Evolutionary conservation across 2,113 vertebrate genomes (phyloP).

Genomic region (Nanorana parkeri): DNA sequence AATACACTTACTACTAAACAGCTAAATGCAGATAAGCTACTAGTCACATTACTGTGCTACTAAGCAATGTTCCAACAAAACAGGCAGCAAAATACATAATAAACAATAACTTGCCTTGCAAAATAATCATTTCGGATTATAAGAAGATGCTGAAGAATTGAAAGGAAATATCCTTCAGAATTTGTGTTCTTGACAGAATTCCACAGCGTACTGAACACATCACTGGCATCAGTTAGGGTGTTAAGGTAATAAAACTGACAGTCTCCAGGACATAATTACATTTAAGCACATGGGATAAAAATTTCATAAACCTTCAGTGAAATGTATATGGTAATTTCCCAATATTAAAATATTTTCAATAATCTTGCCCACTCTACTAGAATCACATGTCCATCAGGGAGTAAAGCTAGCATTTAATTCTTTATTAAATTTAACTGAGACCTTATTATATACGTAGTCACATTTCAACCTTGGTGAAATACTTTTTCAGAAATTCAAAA

Average conservation of each 20-base stretch:
- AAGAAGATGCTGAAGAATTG: slow-evolving; percentile 95
- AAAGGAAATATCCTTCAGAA: slow-evolving; percentile 89
- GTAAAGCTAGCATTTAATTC: background rate
- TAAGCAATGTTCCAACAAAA: too few relatives aligned
- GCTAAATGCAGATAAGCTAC: too few relatives aligned
- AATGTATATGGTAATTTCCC: slow-evolving; percentile 10
- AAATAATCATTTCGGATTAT: slow-evolving; percentile 92
- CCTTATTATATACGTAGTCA: too few relatives aligned
- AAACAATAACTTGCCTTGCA: slow-evolving; percentile 81
- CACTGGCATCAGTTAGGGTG: slow-evolving; percentile 86
- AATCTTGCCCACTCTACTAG: slow-evolving; percentile 30
- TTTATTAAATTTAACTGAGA: too few relatives aligned
- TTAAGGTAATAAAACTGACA: slow-evolving; percentile 76
- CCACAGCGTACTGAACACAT: slow-evolving; percentile 89
- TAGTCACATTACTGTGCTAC: too few relatives aligned
- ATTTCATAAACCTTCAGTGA: background rate
- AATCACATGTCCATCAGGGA: slow-evolving; percentile 16
- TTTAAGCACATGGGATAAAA: slow-evolving; percentile 20
- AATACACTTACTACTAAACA: too few relatives aligned
- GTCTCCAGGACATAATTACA: slow-evolving; percentile 3
- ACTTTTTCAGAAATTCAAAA: background rate
- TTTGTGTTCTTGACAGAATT: slow-evolving; percentile 87
- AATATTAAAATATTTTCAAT: slow-evolving; percentile 29
- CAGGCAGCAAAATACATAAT: background rate
- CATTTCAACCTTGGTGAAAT: background rate